Evolutionary conservation across 2,888 invertebrate species (phyloP).

Genomic region (Cyaniris semiargus): DNA sequence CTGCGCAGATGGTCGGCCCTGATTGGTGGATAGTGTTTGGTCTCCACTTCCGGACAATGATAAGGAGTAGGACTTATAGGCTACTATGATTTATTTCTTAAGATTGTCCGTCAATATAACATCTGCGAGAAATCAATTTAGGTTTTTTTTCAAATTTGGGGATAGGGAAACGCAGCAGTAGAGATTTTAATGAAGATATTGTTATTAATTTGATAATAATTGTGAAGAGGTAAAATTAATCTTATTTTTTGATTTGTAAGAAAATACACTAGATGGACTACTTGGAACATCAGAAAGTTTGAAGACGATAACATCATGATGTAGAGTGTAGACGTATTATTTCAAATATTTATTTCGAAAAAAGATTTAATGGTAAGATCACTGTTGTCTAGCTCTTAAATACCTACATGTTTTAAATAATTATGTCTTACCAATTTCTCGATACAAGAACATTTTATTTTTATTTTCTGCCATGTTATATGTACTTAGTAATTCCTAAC

Average conservation of each 20-base stretch:
- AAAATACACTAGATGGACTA: neutral
- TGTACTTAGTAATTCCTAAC: too few species aligned
- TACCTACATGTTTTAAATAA: too few species aligned
- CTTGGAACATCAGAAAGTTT: neutral
- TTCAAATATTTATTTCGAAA: too few species aligned
- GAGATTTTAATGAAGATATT: neutral
- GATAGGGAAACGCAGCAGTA: neutral
- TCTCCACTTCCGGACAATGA: constrained; percentile 75
- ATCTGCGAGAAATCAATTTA: constrained; percentile 27
- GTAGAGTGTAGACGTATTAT: too few species aligned
- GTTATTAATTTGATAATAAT: neutral
- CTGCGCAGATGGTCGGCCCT: constrained; percentile 68
- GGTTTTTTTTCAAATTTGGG: neutral
- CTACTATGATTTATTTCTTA: constrained; percentile 53
- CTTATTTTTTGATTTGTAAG: neutral
- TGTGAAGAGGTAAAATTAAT: neutral
- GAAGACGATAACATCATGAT: too few species aligned
- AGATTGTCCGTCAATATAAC: constrained; percentile 41
- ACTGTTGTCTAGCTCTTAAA: too few species aligned
- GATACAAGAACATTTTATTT: too few species aligned
- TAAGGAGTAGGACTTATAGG: constrained; percentile 69
- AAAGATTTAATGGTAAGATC: too few species aligned
- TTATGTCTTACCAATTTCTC: too few species aligned
- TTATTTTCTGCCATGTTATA: too few species aligned
- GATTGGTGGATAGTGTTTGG: constrained; percentile 71